Base-by-base conservation (phyloP, 2,797 vertebrate species). In the Melanotaenia pygmaea region DNA sequence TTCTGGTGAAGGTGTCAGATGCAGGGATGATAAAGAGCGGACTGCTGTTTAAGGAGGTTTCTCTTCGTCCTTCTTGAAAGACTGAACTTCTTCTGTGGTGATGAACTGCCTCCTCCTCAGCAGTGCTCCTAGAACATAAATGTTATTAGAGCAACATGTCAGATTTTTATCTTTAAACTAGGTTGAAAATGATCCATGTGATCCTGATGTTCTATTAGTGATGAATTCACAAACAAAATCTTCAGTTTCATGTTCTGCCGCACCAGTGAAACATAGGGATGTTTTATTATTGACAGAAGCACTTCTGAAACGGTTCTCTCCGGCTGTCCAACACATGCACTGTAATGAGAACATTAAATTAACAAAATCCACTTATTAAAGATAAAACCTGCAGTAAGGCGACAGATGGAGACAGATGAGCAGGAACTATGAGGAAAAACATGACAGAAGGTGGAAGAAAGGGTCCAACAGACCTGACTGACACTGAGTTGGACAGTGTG, bases 1-100 rank as follows among this genome's bases (percentile, higher is more conserved):
- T 99, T 80, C 75, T 89, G 74, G 28, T 45, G 67, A 75, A 62
- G 71, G 57, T 70, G 72, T 65, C n/a, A 18, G 16, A 43, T 16
- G 70, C 59, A 56, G 68, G 1, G 57, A 70, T 64, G 35, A 32
- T 11, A 20, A 18, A 43, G 51, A 20, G 32, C 6, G 20, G 35
- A n/a, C 53, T 38, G 12, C 45, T 14, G 56, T 22, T 64, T 14
- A 2, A 43, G 71, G 61, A 14, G 6, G 16, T 47, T 32, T 24
- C 32, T 38, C 50, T 20, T 45, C 32, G 32, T 76, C 38, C 28
- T 37, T 65, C 50, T 1, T 4, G 14, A 56, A 34, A 14, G 35
- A 22, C 38, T 40, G 6, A 32, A 28, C 0, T 5, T 22, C 0
- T 35, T 62, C 24, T 58, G 40, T 20, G 18, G 32, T 8, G 54